Evolutionary conservation across 2,888 invertebrate species (phyloP), one percentile per base, ranked within the genome.

Genomic region (Ectobius pallidus): DNA sequence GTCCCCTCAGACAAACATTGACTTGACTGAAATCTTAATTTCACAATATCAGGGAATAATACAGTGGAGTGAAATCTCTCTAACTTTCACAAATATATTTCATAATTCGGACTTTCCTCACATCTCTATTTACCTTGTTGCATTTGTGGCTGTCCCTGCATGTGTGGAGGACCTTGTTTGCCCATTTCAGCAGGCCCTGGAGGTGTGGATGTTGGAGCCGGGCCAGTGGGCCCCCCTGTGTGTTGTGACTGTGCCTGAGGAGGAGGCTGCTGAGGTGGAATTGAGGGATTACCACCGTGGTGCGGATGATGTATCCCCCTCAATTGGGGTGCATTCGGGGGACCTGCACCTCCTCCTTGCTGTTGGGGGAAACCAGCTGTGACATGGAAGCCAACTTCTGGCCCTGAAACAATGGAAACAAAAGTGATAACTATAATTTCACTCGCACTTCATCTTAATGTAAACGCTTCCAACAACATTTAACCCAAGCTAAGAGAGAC

Each of bases 381-480:
- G 42, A 75, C 73, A 74, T 75, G 75, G 68, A 75, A 75, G 52
- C 73, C 49, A 42, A 75, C 74, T 11, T 75, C 75, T 34, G 75
- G 62, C 52, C 75, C 75, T 75, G 73, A 6, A 75, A 75, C 32
- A n/a, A 16, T n/a, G n/a, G n/a, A n/a, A 52, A 55, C 11, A 42
- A 39, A 18, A 42, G 25, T 52, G n/a, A 18, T 18, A n/a, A 9
- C 44, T n/a, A 44, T 44, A 2, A 9, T n/a, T 44, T 3, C 44
- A 46, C n/a, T n/a, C n/a, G n/a, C n/a, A n/a, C n/a, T n/a, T n/a
- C n/a, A n/a, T n/a, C n/a, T n/a, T n/a, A n/a, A n/a, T n/a, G n/a
- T n/a, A n/a, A n/a, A n/a, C n/a, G n/a, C n/a, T n/a, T n/a, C n/a
- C n/a, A n/a, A n/a, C n/a, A n/a, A n/a, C n/a, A n/a, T n/a, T n/a